Base-by-base conservation (phyloP, 2,797 vertebrate species). In the Onychomys leucogaster region DNA sequence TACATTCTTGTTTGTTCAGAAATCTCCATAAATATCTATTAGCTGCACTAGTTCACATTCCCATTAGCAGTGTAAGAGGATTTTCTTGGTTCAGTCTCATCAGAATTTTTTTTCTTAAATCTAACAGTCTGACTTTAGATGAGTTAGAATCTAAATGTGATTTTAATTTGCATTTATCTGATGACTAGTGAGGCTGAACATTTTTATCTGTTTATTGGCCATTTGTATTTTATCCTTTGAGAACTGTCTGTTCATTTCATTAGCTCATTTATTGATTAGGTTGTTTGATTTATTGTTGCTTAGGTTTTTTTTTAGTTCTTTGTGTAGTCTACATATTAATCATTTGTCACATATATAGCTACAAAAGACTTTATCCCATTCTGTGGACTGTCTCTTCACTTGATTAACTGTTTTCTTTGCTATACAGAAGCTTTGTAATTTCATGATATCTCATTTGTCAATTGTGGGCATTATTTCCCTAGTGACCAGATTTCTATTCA, bases 401-500 rank as follows among this genome's bases (percentile, higher is more conserved):
- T 87, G 85, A 87, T 87, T 87, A 87, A 87, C 65, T 37, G 85
- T 57, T 57, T 73, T 87, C n/a, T 87, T 87, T 73, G 49, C 85
- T 87, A n/a, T 21, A 73, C 9, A 87, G 67, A 73, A 57, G n/a
- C 85, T 87, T 87, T 87, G 29, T 21, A 73, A 87, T 71, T 87
- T 73, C 49, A 57, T 87, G 67, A 71, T 87, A 41, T 87, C 85
- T 73, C 85, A 73, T 87, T 87, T 87, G 67, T 87, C 85, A 87
- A 32, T 73, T 29, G 67, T 13, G 49, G 49, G 49, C 25, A 87
- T 57, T 57, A 71, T 87, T 87, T 73, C 67, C 85, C 67, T 41
- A 57, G n/a, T 73, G 85, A 87, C 25, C n/a, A 27, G 9, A 41
- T n/a, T 87, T 87, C 67, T 87, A 37, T 49, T 57, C 13, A 87